These are phyloP conservation scores for Muraenolepis orangiensis DNA, from an alignment of 2,797 vertebrate species.

Conservation along the genomic window DNA sequence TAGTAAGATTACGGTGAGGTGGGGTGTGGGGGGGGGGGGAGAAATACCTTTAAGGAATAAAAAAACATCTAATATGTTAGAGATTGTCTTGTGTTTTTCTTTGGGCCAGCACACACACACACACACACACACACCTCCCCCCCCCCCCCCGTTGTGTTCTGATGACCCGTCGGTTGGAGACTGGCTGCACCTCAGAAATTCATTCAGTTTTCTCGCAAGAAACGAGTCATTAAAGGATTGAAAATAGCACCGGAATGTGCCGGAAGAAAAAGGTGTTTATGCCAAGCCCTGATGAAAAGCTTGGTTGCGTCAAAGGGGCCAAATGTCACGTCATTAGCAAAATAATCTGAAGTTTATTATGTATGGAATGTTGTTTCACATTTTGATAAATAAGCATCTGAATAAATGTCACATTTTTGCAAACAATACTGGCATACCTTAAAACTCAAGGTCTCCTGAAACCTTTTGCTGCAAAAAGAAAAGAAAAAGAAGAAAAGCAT, in stretches of 20 bases:
- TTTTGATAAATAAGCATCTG: constrained; percentile 10
- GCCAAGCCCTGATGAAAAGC: not conserved
- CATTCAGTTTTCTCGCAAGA: not conserved
- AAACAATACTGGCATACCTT: constrained; percentile 64
- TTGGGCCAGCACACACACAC: not conserved
- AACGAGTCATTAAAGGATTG: not conserved
- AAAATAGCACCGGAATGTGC: not conserved
- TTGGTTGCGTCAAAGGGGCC: not conserved
- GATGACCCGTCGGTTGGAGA: not conserved
- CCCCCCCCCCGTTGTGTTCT: not conserved
- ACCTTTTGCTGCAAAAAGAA: constrained; percentile 62
- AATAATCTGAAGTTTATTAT: not conserved
- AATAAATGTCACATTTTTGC: not conserved
- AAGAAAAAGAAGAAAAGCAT: constrained; percentile 25
- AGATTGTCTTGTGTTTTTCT: not conserved
- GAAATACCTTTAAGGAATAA: not conserved
- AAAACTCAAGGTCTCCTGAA: constrained; percentile 67
- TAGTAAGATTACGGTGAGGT: not conserved
- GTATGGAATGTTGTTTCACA: not conserved
- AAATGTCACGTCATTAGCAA: not conserved
- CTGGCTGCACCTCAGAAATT: not conserved
- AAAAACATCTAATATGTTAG: not conserved
- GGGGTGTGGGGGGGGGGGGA: not conserved
- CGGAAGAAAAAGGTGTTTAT: not conserved
- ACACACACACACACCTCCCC: not conserved